Evolutionary conservation across 92 coral and sea anemone genomes (phyloP).

Genomic region (Parazoanthus darwini): DNA sequence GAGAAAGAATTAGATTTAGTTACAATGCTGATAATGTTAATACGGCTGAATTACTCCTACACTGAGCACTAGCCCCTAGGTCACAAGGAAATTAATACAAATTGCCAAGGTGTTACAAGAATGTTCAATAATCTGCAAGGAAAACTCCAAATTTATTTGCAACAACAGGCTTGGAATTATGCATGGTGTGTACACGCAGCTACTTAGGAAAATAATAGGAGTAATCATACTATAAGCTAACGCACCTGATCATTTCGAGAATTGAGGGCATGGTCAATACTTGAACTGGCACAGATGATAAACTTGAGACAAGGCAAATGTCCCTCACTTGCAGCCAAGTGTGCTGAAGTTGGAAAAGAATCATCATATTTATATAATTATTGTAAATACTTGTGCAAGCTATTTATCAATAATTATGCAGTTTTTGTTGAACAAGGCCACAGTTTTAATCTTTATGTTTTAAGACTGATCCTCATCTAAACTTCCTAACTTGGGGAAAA

Average conservation of each 20-base stretch:
- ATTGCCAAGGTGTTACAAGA: too few relatives aligned
- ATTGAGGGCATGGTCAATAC: constrained; percentile 94
- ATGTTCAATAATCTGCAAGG: too few relatives aligned
- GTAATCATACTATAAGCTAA: neutral
- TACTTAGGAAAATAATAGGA: neutral
- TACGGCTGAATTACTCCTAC: too few relatives aligned
- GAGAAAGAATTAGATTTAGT: neutral
- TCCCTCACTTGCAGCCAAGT: constrained; percentile 95
- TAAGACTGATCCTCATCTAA: too few relatives aligned
- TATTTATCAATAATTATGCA: too few relatives aligned
- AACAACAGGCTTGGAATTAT: neutral
- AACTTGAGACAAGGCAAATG: constrained; percentile 97
- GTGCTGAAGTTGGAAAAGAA: constrained; percentile 57
- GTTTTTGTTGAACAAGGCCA: too few relatives aligned
- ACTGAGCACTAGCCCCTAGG: too few relatives aligned
- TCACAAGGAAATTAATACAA: too few relatives aligned
- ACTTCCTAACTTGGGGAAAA: too few relatives aligned
- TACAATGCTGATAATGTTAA: neutral
- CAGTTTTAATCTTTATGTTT: too few relatives aligned
- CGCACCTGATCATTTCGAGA: constrained; percentile 96
- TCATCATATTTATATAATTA: too few relatives aligned
- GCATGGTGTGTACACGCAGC: neutral
- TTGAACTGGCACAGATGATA: constrained; percentile 88
- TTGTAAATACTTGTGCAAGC: too few relatives aligned
- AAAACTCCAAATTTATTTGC: neutral